Percentiles rank a stretch among this genome's conserved stretches.
These are phyloP conservation scores for Oscheius sp. DNA, from an alignment of 2,888 invertebrate genomes.

Conservation along the genomic window DNA sequence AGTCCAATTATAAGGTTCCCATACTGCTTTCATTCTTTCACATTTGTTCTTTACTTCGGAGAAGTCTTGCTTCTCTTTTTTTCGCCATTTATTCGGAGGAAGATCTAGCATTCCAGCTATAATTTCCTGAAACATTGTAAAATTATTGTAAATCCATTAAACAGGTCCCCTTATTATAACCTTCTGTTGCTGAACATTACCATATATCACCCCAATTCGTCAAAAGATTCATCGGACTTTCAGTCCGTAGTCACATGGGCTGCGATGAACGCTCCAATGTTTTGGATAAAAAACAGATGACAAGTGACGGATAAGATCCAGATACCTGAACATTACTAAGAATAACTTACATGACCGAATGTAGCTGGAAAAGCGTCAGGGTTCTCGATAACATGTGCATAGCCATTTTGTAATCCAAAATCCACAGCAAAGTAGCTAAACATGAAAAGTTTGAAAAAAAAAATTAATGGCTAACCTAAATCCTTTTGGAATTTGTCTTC, in stretches of 20 bases:
- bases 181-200: too few relatives aligned
- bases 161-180: neutral
- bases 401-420: slow-evolving; percentile 87
- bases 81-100: slow-evolving; percentile 83
- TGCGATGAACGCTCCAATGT: neutral
- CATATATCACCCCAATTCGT: slow-evolving; percentile 19
- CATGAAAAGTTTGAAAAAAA: neutral
- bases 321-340: too few relatives aligned
- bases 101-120: slow-evolving; percentile 93
- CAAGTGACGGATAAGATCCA: neutral
- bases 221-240: slow-evolving; percentile 11
- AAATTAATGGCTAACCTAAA: slow-evolving; percentile 74
- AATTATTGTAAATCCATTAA: neutral
- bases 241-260: slow-evolving; percentile 21
- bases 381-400: slow-evolving; percentile 96
- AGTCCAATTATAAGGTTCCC: slow-evolving; percentile 58
- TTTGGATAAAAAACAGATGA: neutral
- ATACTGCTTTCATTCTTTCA: slow-evolving; percentile 43
- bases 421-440: slow-evolving; percentile 89
- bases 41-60: slow-evolving; percentile 73
- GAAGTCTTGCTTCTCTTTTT: slow-evolving; percentile 81
- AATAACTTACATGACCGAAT: slow-evolving; percentile 84
- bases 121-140: slow-evolving; percentile 77
- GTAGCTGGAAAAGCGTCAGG: slow-evolving; percentile 84
- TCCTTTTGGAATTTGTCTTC: slow-evolving; percentile 87